Evolutionary conservation across 2,888 invertebrate species (phyloP).

Genomic region (Phortica okadai): DNA sequence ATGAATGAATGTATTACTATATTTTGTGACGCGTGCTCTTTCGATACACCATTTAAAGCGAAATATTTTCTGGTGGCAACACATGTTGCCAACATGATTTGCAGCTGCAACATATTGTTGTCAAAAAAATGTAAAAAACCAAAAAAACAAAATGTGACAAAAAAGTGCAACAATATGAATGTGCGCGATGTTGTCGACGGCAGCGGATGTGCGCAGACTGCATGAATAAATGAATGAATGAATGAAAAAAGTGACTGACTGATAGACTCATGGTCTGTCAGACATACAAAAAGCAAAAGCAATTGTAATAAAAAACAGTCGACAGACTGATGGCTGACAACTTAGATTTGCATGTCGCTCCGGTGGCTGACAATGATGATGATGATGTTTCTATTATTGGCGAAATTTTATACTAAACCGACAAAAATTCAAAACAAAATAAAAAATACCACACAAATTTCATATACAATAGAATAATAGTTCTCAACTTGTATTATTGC

Average conservation of each 20-base stretch:
- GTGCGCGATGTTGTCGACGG: conserved; percentile 8
- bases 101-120: conserved; percentile 23
- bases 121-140: conserved; percentile 1
- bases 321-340: conserved; percentile 42
- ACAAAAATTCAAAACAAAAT: too few species aligned
- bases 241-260: conserved; percentile 25
- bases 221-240: conserved; percentile 31
- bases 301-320: conserved; percentile 47
- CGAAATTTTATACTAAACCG: not conserved
- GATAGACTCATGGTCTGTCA: conserved; percentile 12
- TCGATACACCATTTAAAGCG: not conserved
- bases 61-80: conserved; percentile 2
- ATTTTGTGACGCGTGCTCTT: not conserved
- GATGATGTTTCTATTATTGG: conserved; percentile 13
- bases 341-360: conserved; percentile 26
- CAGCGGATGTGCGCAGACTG: conserved; percentile 16
- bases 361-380: conserved; percentile 4
- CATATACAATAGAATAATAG: too few species aligned
- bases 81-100: conserved; percentile 26
- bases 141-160: not conserved
- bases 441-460: too few species aligned
- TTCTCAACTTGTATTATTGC: too few species aligned
- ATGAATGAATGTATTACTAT: conserved; percentile 9
- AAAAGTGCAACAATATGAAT: not conserved
- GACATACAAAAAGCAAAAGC: conserved; percentile 47